Evolutionary conservation across 2,797 vertebrate genomes (phyloP), one percentile per base, ranked within the genome.

Genomic region (Lophius americanus): DNA sequence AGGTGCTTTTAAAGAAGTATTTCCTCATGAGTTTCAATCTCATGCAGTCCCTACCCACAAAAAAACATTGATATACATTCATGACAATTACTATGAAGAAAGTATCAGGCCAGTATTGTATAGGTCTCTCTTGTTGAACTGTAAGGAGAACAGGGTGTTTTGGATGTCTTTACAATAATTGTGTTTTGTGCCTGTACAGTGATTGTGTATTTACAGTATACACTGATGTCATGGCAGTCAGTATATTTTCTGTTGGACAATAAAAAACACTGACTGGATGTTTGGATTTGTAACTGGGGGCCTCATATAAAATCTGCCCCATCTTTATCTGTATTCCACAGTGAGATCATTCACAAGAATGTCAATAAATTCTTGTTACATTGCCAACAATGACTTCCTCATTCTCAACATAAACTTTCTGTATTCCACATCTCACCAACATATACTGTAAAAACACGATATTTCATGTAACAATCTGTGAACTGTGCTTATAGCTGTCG

Each of bases 181-280:
- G 72, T 81, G 76, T 82, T 73, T 72, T 81, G 77, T 86, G 76
- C 74, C 79, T 83, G 68, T 79, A 73, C 3, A 7, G 68, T 79
- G 80, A 38, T 75, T 72, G 81, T 87, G 70, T 78, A 70, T 77
- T 70, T 46, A 57, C 65, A 70, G 33, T 51, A 76, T 73, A 73
- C 70, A 69, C 70, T 68, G 55, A 65, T 76, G 66, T 78, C 68
- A 69, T 62, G 57, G 71, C 39, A 42, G 67, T 79, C 75, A 88
- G 78, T 83, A 63, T 73, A 5, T 77, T 82, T 68, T 85, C 65
- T 63, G 60, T 60, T 49, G 65, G 67, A 68, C 64, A 84, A 85
- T 84, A 87, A 78, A 70, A 85, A 85, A 53, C 77, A 88, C 85
- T 80, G 62, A 74, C 68, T 84, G n/a, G 71, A 64, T 79, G 60